Conservation (phyloP, 2,113 vertebrate genomes). For the Sinocyclocheilus rhinocerous region DNA sequence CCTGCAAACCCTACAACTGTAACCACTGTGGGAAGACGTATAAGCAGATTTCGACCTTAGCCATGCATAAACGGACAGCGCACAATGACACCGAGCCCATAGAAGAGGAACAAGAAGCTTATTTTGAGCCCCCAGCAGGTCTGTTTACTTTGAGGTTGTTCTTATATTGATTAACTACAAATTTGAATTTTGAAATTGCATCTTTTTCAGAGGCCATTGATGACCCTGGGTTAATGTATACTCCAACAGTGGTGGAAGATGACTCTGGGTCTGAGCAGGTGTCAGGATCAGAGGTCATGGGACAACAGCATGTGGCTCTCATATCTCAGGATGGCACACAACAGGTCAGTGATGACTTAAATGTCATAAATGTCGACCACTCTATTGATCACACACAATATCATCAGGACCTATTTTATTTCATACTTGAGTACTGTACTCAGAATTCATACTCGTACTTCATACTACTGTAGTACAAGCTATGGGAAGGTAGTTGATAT, state of each 20-base stretch:
- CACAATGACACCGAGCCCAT: conserved; percentile 98
- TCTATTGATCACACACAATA: background rate
- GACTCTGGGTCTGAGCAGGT: conserved; percentile 89
- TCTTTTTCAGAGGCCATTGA: conserved; percentile 84
- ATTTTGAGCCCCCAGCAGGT: conserved; percentile 95
- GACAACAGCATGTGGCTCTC: conserved; percentile 86
- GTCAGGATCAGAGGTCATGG: conserved; percentile 81
- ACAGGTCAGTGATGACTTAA: conserved; percentile 79
- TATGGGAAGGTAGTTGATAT: background rate
- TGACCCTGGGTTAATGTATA: conserved; percentile 86
- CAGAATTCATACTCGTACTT: no score
- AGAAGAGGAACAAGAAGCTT: conserved; percentile 95
- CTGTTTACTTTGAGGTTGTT: conserved; percentile 40
- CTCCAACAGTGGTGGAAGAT: conserved; percentile 87
- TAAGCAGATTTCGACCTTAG: conserved; percentile 86
- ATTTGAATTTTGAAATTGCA: background rate
- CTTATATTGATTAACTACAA: background rate
- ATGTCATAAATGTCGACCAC: background rate
- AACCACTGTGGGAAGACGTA: conserved; percentile 86
- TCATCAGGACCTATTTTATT: background rate
- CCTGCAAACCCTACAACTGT: conserved; percentile 98
- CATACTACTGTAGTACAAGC: background rate
- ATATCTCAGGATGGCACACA: conserved; percentile 97
- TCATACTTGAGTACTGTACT: background rate
- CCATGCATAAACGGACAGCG: conserved; percentile 97